Evolutionary conservation across 2,113 vertebrate species (phyloP).

Genomic region (Pardalotus punctatus): DNA sequence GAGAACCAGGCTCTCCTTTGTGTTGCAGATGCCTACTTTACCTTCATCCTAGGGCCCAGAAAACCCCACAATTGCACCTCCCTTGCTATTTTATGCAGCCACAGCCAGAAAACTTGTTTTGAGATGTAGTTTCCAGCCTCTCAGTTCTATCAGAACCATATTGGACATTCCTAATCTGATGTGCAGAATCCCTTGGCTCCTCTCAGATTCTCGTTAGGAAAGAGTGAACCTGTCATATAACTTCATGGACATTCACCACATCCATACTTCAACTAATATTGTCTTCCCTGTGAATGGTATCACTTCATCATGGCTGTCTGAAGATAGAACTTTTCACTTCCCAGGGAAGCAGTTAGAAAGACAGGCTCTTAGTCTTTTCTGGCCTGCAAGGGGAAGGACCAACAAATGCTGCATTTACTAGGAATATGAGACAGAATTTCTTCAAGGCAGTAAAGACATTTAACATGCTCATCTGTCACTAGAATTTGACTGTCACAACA

Average conservation of each 20-base stretch:
- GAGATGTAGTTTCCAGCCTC: not conserved
- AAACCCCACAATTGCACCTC: not conserved
- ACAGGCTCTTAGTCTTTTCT: constrained; percentile 57
- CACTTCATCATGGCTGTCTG: constrained; percentile 48
- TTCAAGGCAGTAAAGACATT: constrained; percentile 44
- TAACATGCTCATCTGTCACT: constrained; percentile 41
- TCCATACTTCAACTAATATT: constrained; percentile 58
- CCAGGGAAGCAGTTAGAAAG: constrained; percentile 52
- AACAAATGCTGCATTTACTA: constrained; percentile 34
- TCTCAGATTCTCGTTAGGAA: constrained; percentile 19
- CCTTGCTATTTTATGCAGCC: not conserved
- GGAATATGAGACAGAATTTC: constrained; percentile 41
- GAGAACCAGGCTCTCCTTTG: not conserved
- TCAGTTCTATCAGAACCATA: not conserved
- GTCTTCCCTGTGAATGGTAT: constrained; percentile 23
- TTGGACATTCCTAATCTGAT: constrained; percentile 1
- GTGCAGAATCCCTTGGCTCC: not conserved
- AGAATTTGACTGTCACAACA: constrained; percentile 46
- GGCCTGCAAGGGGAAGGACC: constrained; percentile 33
- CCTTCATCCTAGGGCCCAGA: not conserved
- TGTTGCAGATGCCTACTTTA: not conserved
- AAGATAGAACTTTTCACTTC: constrained; percentile 39
- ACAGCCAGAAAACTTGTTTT: not conserved
- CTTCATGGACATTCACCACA: constrained; percentile 24
- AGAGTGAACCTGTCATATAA: constrained; percentile 21